Evolutionary conservation across 1,140 invertebrate genomes (phyloP).

Genomic region (Parapsyche elsis): DNA sequence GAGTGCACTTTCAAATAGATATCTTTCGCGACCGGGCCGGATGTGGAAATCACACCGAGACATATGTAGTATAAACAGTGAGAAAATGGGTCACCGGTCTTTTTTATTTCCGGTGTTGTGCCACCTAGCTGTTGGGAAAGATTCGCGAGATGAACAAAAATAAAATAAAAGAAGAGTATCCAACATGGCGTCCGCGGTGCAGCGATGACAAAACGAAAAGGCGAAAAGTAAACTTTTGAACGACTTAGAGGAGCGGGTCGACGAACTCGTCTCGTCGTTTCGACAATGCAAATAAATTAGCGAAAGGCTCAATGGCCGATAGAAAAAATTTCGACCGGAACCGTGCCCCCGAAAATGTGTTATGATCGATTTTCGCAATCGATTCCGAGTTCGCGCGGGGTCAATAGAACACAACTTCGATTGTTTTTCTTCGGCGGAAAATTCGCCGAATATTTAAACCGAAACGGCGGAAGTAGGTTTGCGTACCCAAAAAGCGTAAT

Average conservation of each 20-base stretch:
- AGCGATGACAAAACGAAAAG: background rate
- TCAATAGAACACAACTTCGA: conserved; percentile 21
- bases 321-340: background rate
- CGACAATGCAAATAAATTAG: conserved; percentile 1
- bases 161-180: background rate
- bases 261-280: background rate
- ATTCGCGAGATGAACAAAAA: background rate
- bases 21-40: conserved; percentile 13
- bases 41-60: conserved; percentile 21
- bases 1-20: conserved; percentile 11
- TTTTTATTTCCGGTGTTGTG: too few relatives aligned
- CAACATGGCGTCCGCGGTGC: background rate
- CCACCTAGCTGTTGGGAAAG: too few relatives aligned
- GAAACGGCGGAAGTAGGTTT: too few relatives aligned
- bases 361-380: background rate
- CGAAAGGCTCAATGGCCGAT: background rate
- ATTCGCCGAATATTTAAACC: background rate
- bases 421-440: background rate
- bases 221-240: background rate
- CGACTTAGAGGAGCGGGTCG: background rate
- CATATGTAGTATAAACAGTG: background rate
- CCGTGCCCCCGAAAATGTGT: conserved; percentile 4
- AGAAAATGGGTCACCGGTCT: background rate
- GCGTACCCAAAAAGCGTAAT: too few relatives aligned
- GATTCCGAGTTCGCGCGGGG: background rate